Evolutionary conservation across 2,888 invertebrate genomes (phyloP).

Genomic region (Amitus sp.): DNA sequence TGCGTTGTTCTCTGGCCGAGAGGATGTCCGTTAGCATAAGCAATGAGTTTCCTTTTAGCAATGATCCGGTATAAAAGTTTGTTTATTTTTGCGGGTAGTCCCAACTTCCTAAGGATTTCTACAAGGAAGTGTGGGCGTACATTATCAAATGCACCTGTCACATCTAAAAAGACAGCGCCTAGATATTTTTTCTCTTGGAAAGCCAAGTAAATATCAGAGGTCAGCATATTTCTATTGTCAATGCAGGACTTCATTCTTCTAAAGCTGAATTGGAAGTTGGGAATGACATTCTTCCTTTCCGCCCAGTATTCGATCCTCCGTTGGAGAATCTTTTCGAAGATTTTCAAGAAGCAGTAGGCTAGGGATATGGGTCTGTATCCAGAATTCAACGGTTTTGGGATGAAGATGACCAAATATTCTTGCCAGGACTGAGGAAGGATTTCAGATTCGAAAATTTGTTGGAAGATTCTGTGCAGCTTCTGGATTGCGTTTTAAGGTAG

Average conservation of each 20-base stretch:
- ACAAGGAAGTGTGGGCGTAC: neutral
- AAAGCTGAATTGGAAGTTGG: neutral
- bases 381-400: neutral
- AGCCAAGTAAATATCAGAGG: neutral
- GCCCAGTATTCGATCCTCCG: neutral
- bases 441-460: neutral
- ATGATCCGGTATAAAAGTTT: slow-evolving; percentile 2
- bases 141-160: slow-evolving; percentile 16
- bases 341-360: neutral
- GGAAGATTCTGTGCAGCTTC: neutral
- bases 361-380: neutral
- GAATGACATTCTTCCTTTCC: neutral
- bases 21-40: neutral
- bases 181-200: neutral
- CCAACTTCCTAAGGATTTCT: neutral
- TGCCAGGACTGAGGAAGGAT: neutral
- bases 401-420: neutral
- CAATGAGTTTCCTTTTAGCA: neutral
- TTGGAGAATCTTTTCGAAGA: neutral
- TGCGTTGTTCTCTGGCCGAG: neutral
- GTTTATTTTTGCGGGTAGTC: neutral
- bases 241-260: neutral
- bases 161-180: slow-evolving; percentile 4
- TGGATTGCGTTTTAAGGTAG: neutral
- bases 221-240: neutral